Base-by-base conservation (phyloP, 2,113 vertebrate genomes). In the Strigops habroptila region DNA sequence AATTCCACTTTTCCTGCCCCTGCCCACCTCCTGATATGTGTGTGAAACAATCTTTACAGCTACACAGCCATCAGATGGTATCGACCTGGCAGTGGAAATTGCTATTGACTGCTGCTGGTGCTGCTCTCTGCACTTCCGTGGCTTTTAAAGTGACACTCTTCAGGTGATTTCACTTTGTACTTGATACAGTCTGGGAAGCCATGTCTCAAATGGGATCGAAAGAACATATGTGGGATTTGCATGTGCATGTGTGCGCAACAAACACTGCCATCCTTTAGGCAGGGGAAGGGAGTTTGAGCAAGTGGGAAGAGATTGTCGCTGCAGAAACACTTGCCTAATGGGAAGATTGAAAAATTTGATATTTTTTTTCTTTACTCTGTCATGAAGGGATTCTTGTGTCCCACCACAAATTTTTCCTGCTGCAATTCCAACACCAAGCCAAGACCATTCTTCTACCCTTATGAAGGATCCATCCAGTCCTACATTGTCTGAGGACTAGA, bases 71-170 rank as follows among this genome's bases (percentile, higher is more conserved):
- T 98, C 97, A 97, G 92, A 97, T 88, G 92, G 87, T 98, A 98
- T 98, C 86, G 98, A 98, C 98, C 98, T 84, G 60, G 85, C 23
- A 44, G 98, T 98, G 98, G 98, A 98, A 98, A 98, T 98, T 98
- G 98, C 97, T 98, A 98, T 98, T 98, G 98, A 98, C 98, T 98
- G 97, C 88, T 94, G 95, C 97, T 87, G 96, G 87, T 82, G 97
- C 97, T 95, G 96, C 97, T 96, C 95, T 85, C 91, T 88, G 95
- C 95, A 90, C 95, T 97, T 97, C 96, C 78, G 85, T 81, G 43
- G 96, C 96, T 98, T 97, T 98, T 98, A 98, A 98, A 98, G 98
- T 48, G 86, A 97, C 97, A 97, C 97, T 87, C 33, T 94, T 80
- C 52, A 95, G 97, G 96, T 96, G 97, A 97, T 96, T 97, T 96